Base-by-base conservation (phyloP, 1,140 invertebrate species). In the Drosophila navojoa region DNA sequence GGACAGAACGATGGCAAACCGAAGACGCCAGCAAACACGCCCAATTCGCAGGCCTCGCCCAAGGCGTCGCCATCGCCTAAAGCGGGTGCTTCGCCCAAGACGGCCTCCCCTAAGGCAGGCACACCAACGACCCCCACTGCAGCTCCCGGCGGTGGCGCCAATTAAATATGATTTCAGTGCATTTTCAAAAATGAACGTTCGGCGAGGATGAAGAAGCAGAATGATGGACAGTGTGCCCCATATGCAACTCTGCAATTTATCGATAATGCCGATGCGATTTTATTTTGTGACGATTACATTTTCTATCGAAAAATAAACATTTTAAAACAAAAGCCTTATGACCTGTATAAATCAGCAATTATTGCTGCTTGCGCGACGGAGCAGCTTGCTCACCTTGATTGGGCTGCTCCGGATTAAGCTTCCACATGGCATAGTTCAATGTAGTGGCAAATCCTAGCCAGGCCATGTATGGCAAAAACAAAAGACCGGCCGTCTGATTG, bases 391-490 rank as follows among this genome's bases (percentile, higher is more conserved):
- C 52, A 54, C 52, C 25, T 25, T 59, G 16, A 9, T 27, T 10
- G 29, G 63, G 27, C 47, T 77, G 47, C 22, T 87, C 59, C 0
- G 84, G 81, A 27, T 87, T 87, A 0, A 87, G 77, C 5, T 90
- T 87, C 81, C 66, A 85, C 45, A 87, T 77, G 64, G 84, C 74
- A 32, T 85, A 87, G 58, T 87, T 87, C n/a, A 87, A 58, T 2
- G 84, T 79, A 3, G 84, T 86, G 10, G 96, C 96, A 60, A 96
- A 93, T 3, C 94, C 93, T n/a, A 95, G 90, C 96, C 97, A 98
- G 2, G 94, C 94, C 3, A 97, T 84, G 89, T 98, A 98, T 0
- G 97, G 97, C 40, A 96, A 55, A 90, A 97, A 94, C 13, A 98
- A 81, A 35, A 93, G 93, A 1, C 95, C 95, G 7, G 97, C 97